phyloP scores from a whole-genome alignment of 2,113 vertebrate genomes.

The Onychostruthus taczanowskii region DNA sequence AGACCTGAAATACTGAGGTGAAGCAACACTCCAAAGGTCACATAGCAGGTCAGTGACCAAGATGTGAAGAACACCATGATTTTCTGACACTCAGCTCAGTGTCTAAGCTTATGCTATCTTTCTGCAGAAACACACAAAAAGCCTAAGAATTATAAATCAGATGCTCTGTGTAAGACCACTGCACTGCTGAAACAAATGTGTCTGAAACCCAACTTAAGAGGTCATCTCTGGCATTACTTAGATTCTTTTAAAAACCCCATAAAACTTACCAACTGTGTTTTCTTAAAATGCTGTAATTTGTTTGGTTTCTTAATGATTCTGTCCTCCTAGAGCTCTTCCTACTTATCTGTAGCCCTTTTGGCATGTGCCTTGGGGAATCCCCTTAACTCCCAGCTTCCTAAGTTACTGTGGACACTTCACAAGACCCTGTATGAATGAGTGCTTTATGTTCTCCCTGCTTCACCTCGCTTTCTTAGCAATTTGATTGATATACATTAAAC shows the following conservation, averaged over 20 bases:
- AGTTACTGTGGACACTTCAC: not conserved
- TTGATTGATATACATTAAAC: not conserved
- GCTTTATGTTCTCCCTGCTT: not conserved
- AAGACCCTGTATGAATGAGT: not conserved
- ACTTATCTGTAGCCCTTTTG: not conserved
- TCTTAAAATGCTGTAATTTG: not conserved
- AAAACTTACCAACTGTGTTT: not conserved
- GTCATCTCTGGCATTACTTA: not conserved
- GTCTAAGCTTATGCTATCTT: not conserved
- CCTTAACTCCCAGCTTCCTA: not conserved
- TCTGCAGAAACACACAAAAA: not conserved
- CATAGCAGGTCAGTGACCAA: not conserved
- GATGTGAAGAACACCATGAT: not conserved
- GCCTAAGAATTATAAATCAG: not conserved
- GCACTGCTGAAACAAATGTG: not conserved
- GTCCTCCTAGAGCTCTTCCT: not conserved
- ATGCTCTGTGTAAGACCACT: not conserved
- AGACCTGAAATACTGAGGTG: conserved; percentile 10
- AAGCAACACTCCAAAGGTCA: conserved; percentile 36
- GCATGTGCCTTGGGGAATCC: not conserved
- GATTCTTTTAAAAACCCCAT: not conserved
- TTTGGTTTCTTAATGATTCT: not conserved
- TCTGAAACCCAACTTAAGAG: not conserved
- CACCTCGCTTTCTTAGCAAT: not conserved
- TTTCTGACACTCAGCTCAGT: not conserved